Conservation (phyloP, 2,888 invertebrate species). For the Himalopsyche anomala region DNA sequence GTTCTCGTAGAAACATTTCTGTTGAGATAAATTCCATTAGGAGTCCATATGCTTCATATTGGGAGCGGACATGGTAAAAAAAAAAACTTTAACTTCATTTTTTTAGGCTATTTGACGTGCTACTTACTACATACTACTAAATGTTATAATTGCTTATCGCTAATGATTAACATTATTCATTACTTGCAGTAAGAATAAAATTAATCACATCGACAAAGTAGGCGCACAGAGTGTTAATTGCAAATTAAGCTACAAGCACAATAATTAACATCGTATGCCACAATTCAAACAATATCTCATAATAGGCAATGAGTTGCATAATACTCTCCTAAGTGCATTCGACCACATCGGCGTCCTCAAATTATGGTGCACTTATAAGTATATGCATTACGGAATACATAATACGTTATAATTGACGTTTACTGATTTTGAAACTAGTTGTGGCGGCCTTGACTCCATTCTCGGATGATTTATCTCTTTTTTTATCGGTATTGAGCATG, state of each 20-base stretch:
- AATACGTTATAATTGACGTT: conserved; percentile 13
- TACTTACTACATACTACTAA: too few species aligned
- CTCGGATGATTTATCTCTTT: conserved; percentile 16
- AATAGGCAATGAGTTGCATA: background rate
- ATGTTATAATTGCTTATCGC: too few species aligned
- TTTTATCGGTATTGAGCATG: background rate
- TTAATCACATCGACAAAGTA: too few species aligned
- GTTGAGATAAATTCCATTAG: too few species aligned
- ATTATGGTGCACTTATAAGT: background rate
- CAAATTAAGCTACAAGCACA: background rate
- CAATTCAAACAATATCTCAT: conserved; percentile 4
- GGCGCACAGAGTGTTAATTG: background rate
- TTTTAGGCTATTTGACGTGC: too few species aligned
- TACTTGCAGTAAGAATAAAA: too few species aligned
- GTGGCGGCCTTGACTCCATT: conserved; percentile 5
- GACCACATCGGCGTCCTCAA: background rate
- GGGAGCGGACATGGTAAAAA: too few species aligned
- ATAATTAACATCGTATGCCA: conserved; percentile 50
- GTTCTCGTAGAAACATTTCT: too few species aligned
- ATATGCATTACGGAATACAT: conserved; percentile 22
- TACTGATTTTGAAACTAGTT: conserved; percentile 12
- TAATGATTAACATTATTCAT: too few species aligned
- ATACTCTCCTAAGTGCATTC: conserved; percentile 18
- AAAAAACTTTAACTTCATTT: too few species aligned
- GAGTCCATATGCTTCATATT: too few species aligned